Evolutionary conservation across 2,797 vertebrate genomes (phyloP).

Genomic region (Peromyscus eremicus): DNA sequence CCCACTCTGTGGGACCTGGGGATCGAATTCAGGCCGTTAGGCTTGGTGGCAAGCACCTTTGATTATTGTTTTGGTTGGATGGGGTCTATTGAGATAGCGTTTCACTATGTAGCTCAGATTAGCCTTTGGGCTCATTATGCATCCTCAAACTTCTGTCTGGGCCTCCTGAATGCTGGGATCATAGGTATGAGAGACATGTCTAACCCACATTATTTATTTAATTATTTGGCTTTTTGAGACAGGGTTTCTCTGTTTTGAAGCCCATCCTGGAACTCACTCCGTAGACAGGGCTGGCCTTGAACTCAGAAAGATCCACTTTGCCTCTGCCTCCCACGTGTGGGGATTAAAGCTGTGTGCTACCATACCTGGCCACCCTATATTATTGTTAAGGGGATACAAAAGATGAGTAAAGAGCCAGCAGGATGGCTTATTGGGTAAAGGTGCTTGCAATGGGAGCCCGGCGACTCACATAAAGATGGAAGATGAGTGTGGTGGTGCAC

Average conservation of each 20-base stretch:
- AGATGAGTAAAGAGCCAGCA: not conserved
- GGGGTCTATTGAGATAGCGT: not conserved
- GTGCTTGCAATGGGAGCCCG: not conserved
- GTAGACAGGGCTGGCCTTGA: not conserved
- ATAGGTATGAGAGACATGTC: not conserved
- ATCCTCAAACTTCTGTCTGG: not conserved
- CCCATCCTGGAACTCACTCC: not conserved
- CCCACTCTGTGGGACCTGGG: too few species aligned
- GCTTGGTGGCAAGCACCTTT: not conserved
- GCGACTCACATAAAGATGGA: too few species aligned
- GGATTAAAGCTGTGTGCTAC: not conserved
- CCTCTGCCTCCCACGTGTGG: not conserved
- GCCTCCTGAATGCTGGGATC: not conserved
- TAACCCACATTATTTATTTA: not conserved
- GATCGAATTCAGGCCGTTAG: not conserved
- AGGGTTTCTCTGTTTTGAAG: not conserved
- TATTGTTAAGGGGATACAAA: not conserved
- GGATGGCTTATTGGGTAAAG: not conserved
- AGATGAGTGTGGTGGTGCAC: too few species aligned
- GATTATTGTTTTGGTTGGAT: not conserved
- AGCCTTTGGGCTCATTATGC: not conserved
- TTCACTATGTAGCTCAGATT: not conserved
- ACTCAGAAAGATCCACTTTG: not conserved
- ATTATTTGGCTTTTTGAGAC: not conserved
- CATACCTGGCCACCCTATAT: not conserved